Base-by-base conservation (phyloP, 2,113 vertebrate species). In the Cephalophus harveyi region DNA sequence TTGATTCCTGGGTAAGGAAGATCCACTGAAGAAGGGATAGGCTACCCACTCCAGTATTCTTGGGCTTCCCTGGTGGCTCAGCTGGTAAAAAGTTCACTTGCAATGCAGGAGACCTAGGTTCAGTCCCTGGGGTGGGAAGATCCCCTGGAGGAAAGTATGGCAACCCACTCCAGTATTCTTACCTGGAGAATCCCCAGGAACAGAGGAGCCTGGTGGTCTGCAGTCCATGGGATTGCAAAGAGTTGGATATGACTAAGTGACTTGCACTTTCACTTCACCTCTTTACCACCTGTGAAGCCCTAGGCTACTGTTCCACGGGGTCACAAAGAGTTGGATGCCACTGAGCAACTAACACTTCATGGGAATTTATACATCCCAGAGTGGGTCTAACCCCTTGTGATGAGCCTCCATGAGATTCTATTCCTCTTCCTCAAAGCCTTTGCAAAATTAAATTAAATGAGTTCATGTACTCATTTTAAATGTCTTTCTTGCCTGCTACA, bases 371-470 rank as follows among this genome's bases (percentile, higher is more conserved):
- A 60, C 1, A 71, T 10, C 8, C 6, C 40, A 43, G 60, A 81
- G 5, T 43, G 55, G 11, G 40, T 59, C 62, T 67, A 46, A 25
- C 54, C 4, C 9, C 40, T 7, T 92, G 7, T 71, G 12, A 79
- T 28, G 82, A 95, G 21, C 7, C 11, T 50, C n/a, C 14, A 23
- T 3, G 15, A 89, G 13, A 50, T 76, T 93, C 89, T 40, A 3
- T 87, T 89, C 27, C 3, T 40, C 33, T 78, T 93, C 52, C 5
- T 85, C 52, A 87, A 90, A 87, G 50, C 4, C 3, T 43, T 96
- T 96, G 96, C 60, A 95, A 74, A 94, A 92, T 67, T 82, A 52
- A 93, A 92, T 33, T 43, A 27, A 90, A 59, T 46, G 16, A 64
- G 86, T 88, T 19, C 71, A 62, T 33, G 3, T 40, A 13, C 40